Conservation (phyloP, 2,888 invertebrate genomes). For the Endomychus coccineus region DNA sequence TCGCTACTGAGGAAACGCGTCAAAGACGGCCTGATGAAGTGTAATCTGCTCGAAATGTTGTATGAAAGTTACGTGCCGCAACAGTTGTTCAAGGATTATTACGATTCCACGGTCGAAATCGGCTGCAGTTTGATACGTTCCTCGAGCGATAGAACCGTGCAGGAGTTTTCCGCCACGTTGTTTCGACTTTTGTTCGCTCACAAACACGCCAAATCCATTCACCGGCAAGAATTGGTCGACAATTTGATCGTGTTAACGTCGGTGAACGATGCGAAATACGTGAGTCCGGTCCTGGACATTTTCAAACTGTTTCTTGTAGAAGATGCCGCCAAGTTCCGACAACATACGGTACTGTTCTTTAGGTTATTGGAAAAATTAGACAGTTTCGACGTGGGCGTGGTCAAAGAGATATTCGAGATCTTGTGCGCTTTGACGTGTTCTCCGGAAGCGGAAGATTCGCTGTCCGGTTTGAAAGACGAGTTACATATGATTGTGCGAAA, state of each 20-base stretch:
- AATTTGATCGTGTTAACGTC: constrained; percentile 33
- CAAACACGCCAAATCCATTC: constrained; percentile 28
- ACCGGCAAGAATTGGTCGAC: constrained; percentile 34
- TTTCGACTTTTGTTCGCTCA: constrained; percentile 48
- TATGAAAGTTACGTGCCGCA: constrained; percentile 49
- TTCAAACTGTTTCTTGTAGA: constrained; percentile 25
- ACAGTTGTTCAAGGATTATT: constrained; percentile 47
- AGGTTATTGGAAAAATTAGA: constrained; percentile 69
- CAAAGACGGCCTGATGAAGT: constrained; percentile 52
- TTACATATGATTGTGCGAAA: constrained; percentile 80
- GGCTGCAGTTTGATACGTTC: constrained; percentile 50
- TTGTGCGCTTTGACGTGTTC: constrained; percentile 66
- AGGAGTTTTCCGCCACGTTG: constrained; percentile 53
- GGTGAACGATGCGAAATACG: constrained; percentile 29
- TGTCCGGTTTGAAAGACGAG: constrained; percentile 63
- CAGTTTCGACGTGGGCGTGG: constrained; percentile 64
- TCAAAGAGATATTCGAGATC: constrained; percentile 69
- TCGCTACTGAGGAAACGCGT: constrained; percentile 56
- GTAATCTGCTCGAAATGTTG: constrained; percentile 49
- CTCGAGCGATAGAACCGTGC: constrained; percentile 45
- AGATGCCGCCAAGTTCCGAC: constrained; percentile 46
- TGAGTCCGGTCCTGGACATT: constrained; percentile 30
- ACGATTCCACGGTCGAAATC: constrained; percentile 50
- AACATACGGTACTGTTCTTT: constrained; percentile 55
- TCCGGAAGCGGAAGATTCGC: constrained; percentile 40